Conservation (phyloP, 1,140 invertebrate genomes). For the Nasonia vitripennis region DNA sequence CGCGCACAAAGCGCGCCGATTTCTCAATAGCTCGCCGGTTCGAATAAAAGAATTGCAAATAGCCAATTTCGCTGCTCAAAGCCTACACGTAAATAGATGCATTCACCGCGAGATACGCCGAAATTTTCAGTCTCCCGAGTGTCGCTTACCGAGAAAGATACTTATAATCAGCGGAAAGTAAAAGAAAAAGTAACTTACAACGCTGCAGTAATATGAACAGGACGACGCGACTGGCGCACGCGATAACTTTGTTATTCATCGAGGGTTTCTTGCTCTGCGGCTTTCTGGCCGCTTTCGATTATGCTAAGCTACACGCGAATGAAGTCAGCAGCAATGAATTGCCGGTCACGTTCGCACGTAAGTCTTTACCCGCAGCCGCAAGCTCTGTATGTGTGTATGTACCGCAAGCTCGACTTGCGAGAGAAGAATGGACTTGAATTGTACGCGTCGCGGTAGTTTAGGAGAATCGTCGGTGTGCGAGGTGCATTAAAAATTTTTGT, state of each 20-base stretch:
- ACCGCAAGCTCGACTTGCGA: too few relatives aligned
- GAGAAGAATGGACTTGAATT: background rate
- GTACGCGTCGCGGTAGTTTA: background rate
- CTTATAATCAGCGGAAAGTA: background rate
- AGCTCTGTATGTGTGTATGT: background rate
- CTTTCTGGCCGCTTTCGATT: conserved; percentile 68
- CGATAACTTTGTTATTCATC: conserved; percentile 66
- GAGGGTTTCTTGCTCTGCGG: conserved; percentile 68
- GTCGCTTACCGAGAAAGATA: background rate
- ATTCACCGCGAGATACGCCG: background rate
- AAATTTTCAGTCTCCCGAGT: background rate
- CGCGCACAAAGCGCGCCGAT: background rate
- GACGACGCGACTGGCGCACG: conserved; percentile 56
- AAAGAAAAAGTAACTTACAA: background rate
- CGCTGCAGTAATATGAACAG: conserved; percentile 11
- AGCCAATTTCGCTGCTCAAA: background rate
- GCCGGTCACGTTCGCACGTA: conserved; percentile 65
- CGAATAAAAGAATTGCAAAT: conserved; percentile 4
- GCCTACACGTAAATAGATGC: background rate
- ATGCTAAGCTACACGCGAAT: conserved; percentile 67
- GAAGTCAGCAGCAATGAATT: conserved; percentile 62
- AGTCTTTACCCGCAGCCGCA: conserved; percentile 56
- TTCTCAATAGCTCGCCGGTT: too few relatives aligned
- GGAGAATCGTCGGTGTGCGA: background rate
- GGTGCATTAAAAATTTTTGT: background rate